These are phyloP conservation scores for Chionomys nivalis DNA, from an alignment of 2,113 vertebrate species.

Conservation along the genomic window DNA sequence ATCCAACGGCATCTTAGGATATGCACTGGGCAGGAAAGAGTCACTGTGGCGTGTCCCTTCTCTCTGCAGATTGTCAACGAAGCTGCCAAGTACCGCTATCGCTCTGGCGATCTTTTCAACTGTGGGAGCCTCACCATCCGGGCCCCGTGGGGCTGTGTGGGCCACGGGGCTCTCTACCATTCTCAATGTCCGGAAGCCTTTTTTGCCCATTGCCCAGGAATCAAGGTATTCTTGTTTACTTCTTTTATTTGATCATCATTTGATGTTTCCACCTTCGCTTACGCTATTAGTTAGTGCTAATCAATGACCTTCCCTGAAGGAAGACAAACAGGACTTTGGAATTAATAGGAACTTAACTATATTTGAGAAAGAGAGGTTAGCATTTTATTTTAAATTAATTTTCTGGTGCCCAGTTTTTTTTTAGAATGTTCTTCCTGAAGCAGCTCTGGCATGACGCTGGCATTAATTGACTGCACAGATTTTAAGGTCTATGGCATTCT, in stretches of 20 bases:
- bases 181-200: slow-evolving; percentile 98
- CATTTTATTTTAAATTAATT: not conserved
- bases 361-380: not conserved
- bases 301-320: not conserved
- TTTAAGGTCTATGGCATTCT: not conserved
- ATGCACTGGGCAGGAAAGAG: not conserved
- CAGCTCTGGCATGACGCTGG: not conserved
- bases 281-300: slow-evolving; percentile 1
- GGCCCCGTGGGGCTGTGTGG: slow-evolving; percentile 97
- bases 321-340: slow-evolving; percentile 7
- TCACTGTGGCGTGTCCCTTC: not conserved
- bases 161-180: slow-evolving; percentile 97
- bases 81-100: slow-evolving; percentile 98
- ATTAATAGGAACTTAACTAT: slow-evolving; percentile 12
- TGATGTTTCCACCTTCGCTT: not conserved
- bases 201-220: slow-evolving; percentile 95
- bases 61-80: slow-evolving; percentile 95
- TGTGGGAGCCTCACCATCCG: slow-evolving; percentile 97
- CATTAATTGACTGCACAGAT: slow-evolving; percentile 9
- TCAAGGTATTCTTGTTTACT: slow-evolving; percentile 90
- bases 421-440: not conserved
- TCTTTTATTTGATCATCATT: slow-evolving; percentile 51
- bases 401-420: not conserved
- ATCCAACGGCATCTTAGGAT: not conserved
- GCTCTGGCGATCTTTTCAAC: slow-evolving; percentile 96